Percentiles rank a stretch among this genome's conserved stretches.
These are phyloP conservation scores for Hyppa rectilinea DNA, from an alignment of 2,888 invertebrate species.

Conservation along the genomic window DNA sequence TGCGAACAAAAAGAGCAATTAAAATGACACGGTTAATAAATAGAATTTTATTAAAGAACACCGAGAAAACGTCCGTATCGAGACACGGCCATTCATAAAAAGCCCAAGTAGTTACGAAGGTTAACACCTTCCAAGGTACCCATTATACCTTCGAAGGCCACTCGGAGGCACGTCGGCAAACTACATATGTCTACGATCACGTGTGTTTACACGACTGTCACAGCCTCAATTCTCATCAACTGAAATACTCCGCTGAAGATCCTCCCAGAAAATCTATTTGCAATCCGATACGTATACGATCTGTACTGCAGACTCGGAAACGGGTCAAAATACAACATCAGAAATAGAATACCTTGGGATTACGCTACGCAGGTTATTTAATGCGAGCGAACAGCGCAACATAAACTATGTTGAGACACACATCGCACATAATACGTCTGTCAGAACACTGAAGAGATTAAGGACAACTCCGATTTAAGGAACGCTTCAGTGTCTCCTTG, in stretches of 20 bases:
- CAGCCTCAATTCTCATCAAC: slow-evolving; percentile 16
- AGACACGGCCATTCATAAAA: slow-evolving; percentile 64
- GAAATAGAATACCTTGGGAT: slow-evolving; percentile 67
- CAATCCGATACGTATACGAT: slow-evolving; percentile 31
- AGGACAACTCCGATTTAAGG: slow-evolving; percentile 27
- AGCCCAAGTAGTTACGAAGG: slow-evolving; percentile 60
- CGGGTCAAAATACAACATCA: slow-evolving; percentile 60
- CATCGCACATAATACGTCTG: slow-evolving; percentile 40
- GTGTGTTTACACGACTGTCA: slow-evolving; percentile 46
- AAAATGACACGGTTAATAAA: slow-evolving; percentile 65
- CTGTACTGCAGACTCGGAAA: slow-evolving; percentile 48
- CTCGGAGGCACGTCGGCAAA: slow-evolving; percentile 42
- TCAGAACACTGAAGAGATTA: slow-evolving; percentile 36
- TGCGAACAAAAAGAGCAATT: slow-evolving; percentile 60
- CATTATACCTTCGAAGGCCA: slow-evolving; percentile 51
- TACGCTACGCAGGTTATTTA: slow-evolving; percentile 57
- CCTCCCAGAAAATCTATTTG: slow-evolving; percentile 47
- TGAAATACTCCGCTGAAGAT: background rate
- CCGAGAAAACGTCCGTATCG: slow-evolving; percentile 45
- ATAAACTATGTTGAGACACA: slow-evolving; percentile 57
- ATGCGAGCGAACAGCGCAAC: slow-evolving; percentile 55
- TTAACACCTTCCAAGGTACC: slow-evolving; percentile 60
- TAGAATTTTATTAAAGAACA: slow-evolving; percentile 58
- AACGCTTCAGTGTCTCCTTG: slow-evolving; percentile 35
- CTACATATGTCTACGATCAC: slow-evolving; percentile 35